Base-by-base conservation (phyloP, 2,888 invertebrate genomes). In the Eudemis profundana region DNA sequence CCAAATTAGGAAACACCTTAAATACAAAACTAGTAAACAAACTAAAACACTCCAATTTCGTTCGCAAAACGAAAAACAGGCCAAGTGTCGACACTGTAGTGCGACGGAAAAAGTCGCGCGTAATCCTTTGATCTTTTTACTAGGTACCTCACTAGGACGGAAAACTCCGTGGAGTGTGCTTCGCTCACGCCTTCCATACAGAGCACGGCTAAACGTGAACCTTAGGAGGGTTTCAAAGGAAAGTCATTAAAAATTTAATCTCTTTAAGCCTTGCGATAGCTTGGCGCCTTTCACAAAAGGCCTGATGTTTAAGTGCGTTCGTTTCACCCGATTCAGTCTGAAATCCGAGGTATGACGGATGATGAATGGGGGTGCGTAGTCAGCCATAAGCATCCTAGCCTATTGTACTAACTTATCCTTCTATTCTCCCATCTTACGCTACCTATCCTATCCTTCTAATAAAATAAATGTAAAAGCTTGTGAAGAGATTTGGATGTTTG, bases 31-130 rank as follows among this genome's bases (percentile, higher is more conserved):
- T 7, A 33, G 5, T 10, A 1, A 33, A 33, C 33, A 33, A 33
- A 8, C 33, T 33, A 33, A 23, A 3, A 33, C 10, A 33, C 8
- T 33, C 1, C 8, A 33, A 33, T 8, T 7, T 10, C 33, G 33
- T 33, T 8, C 8, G 33, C 8, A 8, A 33, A 33, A 33, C 33
- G 8, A 51, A 36, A 36, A 51, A 51, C 21, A 51, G 51, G 51
- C 51, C 51, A 51, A 51, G 51, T 36, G 19, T 8, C 36, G 19
- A 36, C 21, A 51, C 36, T 36, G n/a, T 21, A 19, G 51, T n/a
- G n/a, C 4, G 46, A 3, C 46, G 21, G 46, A 12, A 21, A 46
- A 46, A 46, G 5, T 46, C 46, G 3, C 19, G 33, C 33, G 8
- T n/a, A 7, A 17, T 36, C n/a, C 36, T 36, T 51, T 51, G 51